Conservation (phyloP, 2,888 invertebrate species). For the Charanyca ferruginea region DNA sequence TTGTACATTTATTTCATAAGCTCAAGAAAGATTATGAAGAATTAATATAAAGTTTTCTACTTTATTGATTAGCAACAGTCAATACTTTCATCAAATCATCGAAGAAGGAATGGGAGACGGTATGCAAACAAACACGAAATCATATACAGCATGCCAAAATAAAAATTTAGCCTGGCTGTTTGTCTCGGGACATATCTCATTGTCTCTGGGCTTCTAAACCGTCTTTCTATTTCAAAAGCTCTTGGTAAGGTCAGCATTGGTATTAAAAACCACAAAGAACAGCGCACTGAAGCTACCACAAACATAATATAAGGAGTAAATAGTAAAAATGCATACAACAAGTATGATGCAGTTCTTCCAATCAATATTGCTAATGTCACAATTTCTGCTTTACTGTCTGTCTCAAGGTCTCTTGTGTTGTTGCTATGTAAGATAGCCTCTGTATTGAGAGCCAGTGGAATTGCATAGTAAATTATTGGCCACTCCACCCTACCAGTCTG, state of each 20-base stretch:
- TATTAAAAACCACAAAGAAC: slow-evolving; percentile 96
- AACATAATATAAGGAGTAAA: slow-evolving; percentile 98
- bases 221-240: slow-evolving; percentile 97
- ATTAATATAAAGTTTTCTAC: slow-evolving; percentile 9
- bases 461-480: slow-evolving; percentile 97
- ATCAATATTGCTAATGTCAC: slow-evolving; percentile 98
- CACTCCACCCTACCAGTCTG: slow-evolving; percentile 98
- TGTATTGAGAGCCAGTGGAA: slow-evolving; percentile 98
- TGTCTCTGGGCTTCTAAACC: slow-evolving; percentile 95
- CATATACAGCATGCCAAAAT: slow-evolving; percentile 97
- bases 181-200: slow-evolving; percentile 96
- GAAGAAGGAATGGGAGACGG: slow-evolving; percentile 91
- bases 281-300: slow-evolving; percentile 96
- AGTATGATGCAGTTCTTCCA: slow-evolving; percentile 97
- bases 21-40: slow-evolving; percentile 39
- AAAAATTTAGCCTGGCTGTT: slow-evolving; percentile 97
- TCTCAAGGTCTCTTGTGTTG: slow-evolving; percentile 97
- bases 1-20: slow-evolving; percentile 33
- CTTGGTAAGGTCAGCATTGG: slow-evolving; percentile 96
- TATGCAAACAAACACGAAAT: slow-evolving; percentile 94
- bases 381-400: slow-evolving; percentile 97
- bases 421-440: slow-evolving; percentile 99
- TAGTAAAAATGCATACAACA: slow-evolving; percentile 96
- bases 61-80: slow-evolving; percentile 1
- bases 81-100: slow-evolving; percentile 71